Evolutionary conservation across 1,140 invertebrate genomes (phyloP), one percentile per base, ranked within the genome.

Genomic region (Holcopasites calliopsidis): DNA sequence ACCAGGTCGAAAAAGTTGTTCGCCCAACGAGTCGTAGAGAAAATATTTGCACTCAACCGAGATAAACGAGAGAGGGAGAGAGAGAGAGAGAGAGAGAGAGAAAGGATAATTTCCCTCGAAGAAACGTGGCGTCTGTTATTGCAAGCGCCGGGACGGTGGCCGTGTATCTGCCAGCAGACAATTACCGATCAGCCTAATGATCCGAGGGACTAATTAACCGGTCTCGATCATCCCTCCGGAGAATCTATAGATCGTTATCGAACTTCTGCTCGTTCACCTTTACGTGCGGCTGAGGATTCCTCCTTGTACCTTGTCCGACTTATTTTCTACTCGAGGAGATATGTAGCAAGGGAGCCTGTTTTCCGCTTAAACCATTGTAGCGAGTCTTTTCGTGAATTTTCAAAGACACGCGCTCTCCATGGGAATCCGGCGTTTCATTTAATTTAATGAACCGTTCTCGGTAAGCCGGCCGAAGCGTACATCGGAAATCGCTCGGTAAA

Each of bases 401-500:
- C 57, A 23, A 18, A 42, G 55, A 50, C 64, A 31, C 42, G 31
- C 58, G 55, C 16, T 68, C 65, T 49, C 64, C 40, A 65, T 72
- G 62, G 55, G 66, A 85, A 77, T 88, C 86, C 77, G 80, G 78
- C 85, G 65, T 85, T 84, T 89, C 86, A 88, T 88, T 88, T 83
- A 86, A 87, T 86, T 89, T 89, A 89, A 89, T 87, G 86, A 89
- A 76, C 83, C 77, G 76, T 84, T 79, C 78, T 61, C 42, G 61
- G 52, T 40, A 71, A 77, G 77, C 75, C 76, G 81, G 58, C 57
- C 78, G 82, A 78, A 68, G 71, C 71, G 68, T 71, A 84, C 78
- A 73, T 80, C 68, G 77, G 83, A 84, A 84, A 88, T 87, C 83
- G 70, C 79, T 89, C 77, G 82, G 85, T 90, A 90, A 90, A 91